Conservation (phyloP, 2,888 invertebrate genomes). For the Cantharis rufa region DNA sequence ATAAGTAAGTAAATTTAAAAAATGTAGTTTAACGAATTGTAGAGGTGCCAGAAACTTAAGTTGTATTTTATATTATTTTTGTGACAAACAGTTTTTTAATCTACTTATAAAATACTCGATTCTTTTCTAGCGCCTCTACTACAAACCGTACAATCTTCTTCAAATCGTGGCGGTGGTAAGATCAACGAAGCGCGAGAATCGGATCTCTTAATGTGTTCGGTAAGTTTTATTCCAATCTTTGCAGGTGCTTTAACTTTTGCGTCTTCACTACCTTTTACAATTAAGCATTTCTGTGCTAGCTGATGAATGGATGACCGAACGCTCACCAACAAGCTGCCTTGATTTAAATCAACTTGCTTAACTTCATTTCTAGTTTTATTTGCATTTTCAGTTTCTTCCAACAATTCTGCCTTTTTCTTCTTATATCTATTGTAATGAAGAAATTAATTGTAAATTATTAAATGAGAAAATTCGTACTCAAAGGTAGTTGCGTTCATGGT, state of each 20-base stretch:
- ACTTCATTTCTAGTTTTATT: conserved; percentile 54
- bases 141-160: conserved; percentile 13
- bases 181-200: not conserved
- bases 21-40: not conserved
- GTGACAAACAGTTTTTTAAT: not conserved
- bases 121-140: not conserved
- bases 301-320: conserved; percentile 64
- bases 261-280: conserved; percentile 22
- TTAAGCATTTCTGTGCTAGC: conserved; percentile 57
- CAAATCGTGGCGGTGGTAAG: conserved; percentile 4
- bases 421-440: conserved; percentile 54
- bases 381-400: conserved; percentile 56
- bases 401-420: conserved; percentile 56
- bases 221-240: not conserved
- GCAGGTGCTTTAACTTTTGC: not conserved
- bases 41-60: not conserved
- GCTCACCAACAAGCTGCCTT: conserved; percentile 61
- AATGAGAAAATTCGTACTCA: conserved; percentile 37
- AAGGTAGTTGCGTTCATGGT: conserved; percentile 45
- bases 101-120: not conserved
- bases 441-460: not conserved
- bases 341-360: conserved; percentile 55
- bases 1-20: not conserved
- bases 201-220: not conserved
- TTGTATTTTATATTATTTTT: not conserved